phyloP scores from a whole-genome alignment of 2,888 invertebrate species.

The Parnassius mnemosyne region DNA sequence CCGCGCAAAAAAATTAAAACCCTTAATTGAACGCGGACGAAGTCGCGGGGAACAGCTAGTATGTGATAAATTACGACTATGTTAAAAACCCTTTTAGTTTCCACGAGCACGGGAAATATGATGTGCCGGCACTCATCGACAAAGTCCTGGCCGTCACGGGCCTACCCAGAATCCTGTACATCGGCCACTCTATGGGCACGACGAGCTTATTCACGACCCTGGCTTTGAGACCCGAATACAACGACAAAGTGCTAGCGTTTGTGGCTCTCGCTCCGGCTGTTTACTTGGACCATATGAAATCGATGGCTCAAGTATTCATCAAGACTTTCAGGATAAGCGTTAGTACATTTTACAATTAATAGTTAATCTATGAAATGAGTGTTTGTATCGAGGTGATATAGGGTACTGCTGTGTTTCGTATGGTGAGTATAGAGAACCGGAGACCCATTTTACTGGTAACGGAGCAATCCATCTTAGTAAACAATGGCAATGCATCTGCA shows the following conservation, averaged over 20 bases:
- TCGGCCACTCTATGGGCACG: constrained; percentile 82
- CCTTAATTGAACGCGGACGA: too few relatives aligned
- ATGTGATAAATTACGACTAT: too few relatives aligned
- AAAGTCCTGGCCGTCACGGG: constrained; percentile 66
- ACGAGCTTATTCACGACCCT: constrained; percentile 79
- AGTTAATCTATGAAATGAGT: too few relatives aligned
- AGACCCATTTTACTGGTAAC: too few relatives aligned
- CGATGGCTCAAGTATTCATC: constrained; percentile 41
- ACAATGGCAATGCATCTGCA: too few relatives aligned
- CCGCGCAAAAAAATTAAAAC: too few relatives aligned
- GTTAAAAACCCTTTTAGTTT: constrained; percentile 57
- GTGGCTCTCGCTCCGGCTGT: constrained; percentile 78
- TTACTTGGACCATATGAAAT: constrained; percentile 58
- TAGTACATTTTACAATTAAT: constrained; percentile 33
- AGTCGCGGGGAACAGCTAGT: too few relatives aligned
- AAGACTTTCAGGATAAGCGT: constrained; percentile 53
- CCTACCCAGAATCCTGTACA: constrained; percentile 62
- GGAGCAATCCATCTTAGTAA: too few relatives aligned
- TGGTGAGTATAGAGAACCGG: too few relatives aligned
- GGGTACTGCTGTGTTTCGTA: too few relatives aligned
- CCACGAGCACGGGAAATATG: constrained; percentile 81
- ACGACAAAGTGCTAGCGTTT: constrained; percentile 72
- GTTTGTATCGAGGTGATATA: too few relatives aligned
- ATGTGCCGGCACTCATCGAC: constrained; percentile 79
- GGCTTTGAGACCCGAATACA: constrained; percentile 76